These are phyloP conservation scores for Conomelus anceps DNA, from an alignment of 2,888 invertebrate genomes.

Conservation along the genomic window DNA sequence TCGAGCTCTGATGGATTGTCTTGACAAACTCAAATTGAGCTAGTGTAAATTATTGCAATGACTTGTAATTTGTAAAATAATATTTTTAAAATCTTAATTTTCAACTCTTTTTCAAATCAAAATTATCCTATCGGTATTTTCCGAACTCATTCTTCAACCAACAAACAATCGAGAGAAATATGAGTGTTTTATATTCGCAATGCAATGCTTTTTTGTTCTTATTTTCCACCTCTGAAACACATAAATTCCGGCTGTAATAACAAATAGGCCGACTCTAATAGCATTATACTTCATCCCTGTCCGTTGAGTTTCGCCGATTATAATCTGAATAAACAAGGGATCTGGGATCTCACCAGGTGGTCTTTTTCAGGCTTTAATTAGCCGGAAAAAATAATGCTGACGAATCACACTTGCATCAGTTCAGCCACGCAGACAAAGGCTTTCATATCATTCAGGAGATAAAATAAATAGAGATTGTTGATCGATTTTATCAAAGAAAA, in stretches of 20 bases:
- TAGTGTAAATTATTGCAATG: too few species aligned
- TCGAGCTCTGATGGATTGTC: too few species aligned
- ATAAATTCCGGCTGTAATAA: not conserved
- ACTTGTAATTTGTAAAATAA: too few species aligned
- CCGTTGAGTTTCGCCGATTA: not conserved
- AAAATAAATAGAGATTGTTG: not conserved
- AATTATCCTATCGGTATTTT: not conserved
- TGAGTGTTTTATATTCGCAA: not conserved
- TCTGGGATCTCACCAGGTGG: not conserved
- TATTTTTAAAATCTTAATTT: too few species aligned
- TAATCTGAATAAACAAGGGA: not conserved
- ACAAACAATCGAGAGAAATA: not conserved
- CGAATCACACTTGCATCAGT: not conserved
- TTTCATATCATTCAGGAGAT: not conserved
- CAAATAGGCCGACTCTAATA: not conserved
- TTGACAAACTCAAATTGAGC: too few species aligned
- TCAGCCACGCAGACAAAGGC: not conserved
- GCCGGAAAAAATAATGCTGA: not conserved
- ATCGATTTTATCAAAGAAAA: not conserved
- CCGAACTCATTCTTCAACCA: not conserved
- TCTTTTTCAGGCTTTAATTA: not conserved
- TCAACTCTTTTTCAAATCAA: too few species aligned
- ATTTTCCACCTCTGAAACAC: not conserved
- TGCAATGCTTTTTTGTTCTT: not conserved
- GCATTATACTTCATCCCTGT: not conserved